Evolutionary conservation across 2,797 vertebrate species (phyloP).

Genomic region (Ctenosaura bakeri): DNA sequence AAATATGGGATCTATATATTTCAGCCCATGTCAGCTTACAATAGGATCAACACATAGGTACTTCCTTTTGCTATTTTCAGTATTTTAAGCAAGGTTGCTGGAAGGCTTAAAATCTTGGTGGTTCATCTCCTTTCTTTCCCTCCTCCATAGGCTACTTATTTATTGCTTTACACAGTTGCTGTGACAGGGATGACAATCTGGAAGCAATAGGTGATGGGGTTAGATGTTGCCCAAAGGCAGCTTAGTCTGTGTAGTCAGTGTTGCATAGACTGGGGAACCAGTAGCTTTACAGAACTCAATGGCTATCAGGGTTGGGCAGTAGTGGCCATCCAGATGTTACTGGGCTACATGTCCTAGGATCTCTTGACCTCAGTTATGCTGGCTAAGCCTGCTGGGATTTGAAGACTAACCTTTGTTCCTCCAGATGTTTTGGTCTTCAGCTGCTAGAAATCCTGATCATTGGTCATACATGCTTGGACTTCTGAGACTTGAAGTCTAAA

Average conservation of each 20-base stretch:
- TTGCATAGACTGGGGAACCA: not conserved
- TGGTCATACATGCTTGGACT: too few relatives aligned
- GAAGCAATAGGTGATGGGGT: not conserved
- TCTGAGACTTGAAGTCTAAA: too few relatives aligned
- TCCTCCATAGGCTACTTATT: conserved; percentile 25
- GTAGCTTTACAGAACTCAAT: not conserved
- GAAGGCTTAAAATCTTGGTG: conserved; percentile 31
- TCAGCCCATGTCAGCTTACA: conserved; percentile 46
- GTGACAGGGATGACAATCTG: not conserved
- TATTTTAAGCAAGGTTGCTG: conserved; percentile 52
- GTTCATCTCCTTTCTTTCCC: not conserved
- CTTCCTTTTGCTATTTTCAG: conserved; percentile 47
- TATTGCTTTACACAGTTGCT: conserved; percentile 12
- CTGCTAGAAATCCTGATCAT: too few relatives aligned
- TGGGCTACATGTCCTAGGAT: too few relatives aligned
- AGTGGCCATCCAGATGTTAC: too few relatives aligned
- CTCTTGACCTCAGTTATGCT: too few relatives aligned
- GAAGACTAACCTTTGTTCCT: too few relatives aligned
- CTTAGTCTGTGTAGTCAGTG: not conserved
- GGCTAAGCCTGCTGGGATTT: too few relatives aligned
- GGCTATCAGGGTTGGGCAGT: too few relatives aligned
- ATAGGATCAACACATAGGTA: conserved; percentile 48
- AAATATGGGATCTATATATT: conserved; percentile 70
- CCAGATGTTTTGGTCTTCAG: too few relatives aligned
- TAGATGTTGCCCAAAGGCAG: too few relatives aligned